These are phyloP conservation scores for Pardosa pseudoannulata DNA, from an alignment of 2,888 invertebrate species.

Conservation along the genomic window DNA sequence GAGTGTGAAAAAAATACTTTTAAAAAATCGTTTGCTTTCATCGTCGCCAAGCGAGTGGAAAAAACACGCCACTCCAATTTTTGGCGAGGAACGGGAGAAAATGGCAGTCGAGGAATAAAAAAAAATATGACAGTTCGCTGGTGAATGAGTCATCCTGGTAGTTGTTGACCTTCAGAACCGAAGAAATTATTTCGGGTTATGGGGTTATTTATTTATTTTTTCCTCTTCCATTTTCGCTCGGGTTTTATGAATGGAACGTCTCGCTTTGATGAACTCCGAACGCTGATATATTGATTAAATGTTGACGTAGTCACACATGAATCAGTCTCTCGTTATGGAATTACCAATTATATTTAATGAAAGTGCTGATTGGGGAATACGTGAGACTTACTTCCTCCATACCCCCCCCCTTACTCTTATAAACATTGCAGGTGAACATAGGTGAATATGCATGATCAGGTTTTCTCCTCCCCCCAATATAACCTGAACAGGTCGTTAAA, in stretches of 20 bases:
- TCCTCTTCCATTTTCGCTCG: not conserved
- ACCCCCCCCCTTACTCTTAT: too few species aligned
- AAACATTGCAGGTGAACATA: too few species aligned
- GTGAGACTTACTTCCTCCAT: too few species aligned
- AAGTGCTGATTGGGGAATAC: too few species aligned
- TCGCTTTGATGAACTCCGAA: not conserved
- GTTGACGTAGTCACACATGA: not conserved
- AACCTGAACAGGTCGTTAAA: too few species aligned
- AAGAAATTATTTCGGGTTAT: conserved; percentile 1
- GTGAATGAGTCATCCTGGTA: not conserved
- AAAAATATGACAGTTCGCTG: not conserved
- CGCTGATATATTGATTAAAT: not conserved
- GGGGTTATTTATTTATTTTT: not conserved
- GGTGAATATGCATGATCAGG: too few species aligned
- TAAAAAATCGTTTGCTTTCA: too few species aligned
- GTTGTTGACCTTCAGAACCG: not conserved
- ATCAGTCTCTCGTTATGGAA: too few species aligned
- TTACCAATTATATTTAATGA: too few species aligned
- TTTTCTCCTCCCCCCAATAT: too few species aligned
- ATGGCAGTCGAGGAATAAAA: not conserved
- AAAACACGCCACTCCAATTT: too few species aligned
- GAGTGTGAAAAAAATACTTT: not conserved
- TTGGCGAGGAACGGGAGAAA: not conserved
- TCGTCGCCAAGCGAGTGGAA: not conserved
- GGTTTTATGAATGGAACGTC: too few species aligned